A percentile compares a stretch with the other conserved stretches of the same genome.
Conservation (phyloP, 2,113 vertebrate species). For the Saguinus imperator region DNA sequence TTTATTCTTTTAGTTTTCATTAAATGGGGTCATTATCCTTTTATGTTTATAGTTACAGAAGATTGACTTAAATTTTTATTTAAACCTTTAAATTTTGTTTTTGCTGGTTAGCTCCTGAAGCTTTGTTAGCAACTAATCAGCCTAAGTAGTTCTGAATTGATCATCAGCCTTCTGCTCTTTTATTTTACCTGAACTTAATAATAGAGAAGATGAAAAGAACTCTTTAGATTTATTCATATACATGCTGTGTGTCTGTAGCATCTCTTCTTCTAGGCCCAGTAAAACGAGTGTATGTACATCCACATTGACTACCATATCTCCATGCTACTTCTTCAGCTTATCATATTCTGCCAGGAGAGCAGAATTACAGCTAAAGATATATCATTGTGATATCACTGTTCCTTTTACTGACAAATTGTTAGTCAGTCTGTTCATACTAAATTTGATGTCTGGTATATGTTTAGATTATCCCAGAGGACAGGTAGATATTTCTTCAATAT, state of each 20-base stretch:
- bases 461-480: conserved; percentile 14
- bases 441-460: background rate
- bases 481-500: background rate
- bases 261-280: background rate
- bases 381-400: background rate
- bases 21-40: background rate
- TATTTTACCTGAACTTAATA: conserved; percentile 46
- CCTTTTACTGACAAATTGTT: background rate
- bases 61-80: conserved; percentile 37
- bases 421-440: background rate
- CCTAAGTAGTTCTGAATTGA: background rate
- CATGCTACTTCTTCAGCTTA: background rate
- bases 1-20: conserved; percentile 6
- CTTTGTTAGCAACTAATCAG: conserved; percentile 32
- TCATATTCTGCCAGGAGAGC: background rate
- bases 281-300: background rate
- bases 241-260: background rate
- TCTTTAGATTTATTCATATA: background rate
- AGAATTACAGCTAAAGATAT: conserved; percentile 7
- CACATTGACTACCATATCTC: background rate
- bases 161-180: background rate
- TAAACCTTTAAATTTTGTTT: conserved; percentile 22
- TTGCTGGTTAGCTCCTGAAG: background rate
- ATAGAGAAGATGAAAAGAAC: background rate
- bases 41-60: background rate